These are phyloP conservation scores for Linyphia triangularis DNA, from an alignment of 2,888 invertebrate species.

Conservation along the genomic window DNA sequence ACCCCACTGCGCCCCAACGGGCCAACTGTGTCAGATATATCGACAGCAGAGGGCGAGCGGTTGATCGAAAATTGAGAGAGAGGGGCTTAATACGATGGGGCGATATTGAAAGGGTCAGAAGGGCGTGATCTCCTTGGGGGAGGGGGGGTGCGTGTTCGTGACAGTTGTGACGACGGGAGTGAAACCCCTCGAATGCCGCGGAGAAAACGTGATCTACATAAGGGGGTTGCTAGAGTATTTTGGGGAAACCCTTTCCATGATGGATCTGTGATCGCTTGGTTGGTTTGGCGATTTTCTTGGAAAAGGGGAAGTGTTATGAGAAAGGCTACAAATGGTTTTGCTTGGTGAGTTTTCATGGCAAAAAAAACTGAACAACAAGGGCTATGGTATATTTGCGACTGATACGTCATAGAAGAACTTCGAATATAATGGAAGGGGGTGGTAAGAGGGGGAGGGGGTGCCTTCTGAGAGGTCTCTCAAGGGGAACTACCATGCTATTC, in stretches of 20 bases:
- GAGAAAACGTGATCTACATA: slow-evolving; percentile 58
- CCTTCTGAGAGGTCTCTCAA: no score
- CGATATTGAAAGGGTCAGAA: slow-evolving; percentile 65
- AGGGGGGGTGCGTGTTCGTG: slow-evolving; percentile 50
- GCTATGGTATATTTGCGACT: no score
- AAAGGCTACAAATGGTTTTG: no score
- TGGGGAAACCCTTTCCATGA: neutral
- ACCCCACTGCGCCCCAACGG: no score
- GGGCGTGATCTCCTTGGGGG: slow-evolving; percentile 20
- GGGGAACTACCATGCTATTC: no score
- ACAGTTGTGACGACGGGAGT: slow-evolving; percentile 40
- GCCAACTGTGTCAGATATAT: neutral
- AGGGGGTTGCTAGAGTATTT: slow-evolving; percentile 37
- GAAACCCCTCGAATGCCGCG: slow-evolving; percentile 28
- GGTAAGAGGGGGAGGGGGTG: no score
- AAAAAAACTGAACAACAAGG: no score
- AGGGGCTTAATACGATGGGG: slow-evolving; percentile 34
- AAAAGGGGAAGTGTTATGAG: no score
- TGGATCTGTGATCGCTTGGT: neutral
- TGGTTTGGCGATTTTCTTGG: neutral
- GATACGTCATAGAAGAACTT: no score
- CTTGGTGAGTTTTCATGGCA: no score
- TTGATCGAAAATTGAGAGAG: slow-evolving; percentile 39
- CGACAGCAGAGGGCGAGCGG: neutral
- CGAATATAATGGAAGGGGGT: no score